Conservation (phyloP, 2,888 invertebrate species). For the Tachina lurida region DNA sequence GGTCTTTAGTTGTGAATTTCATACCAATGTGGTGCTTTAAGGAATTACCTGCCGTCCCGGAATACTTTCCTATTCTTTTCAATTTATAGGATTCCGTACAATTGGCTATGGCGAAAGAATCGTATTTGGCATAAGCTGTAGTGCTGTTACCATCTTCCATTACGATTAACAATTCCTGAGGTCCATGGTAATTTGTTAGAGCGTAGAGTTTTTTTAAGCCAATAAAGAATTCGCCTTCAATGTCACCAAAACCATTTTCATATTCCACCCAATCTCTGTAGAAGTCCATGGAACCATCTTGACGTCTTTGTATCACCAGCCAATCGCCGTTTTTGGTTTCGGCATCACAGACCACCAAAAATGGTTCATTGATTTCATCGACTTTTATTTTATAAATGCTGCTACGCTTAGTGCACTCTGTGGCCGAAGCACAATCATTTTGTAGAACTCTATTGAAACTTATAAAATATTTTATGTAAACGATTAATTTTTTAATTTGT, state of each 20-base stretch:
- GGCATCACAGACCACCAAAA: conserved; percentile 27
- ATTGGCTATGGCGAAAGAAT: conserved; percentile 31
- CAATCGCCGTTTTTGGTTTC: conserved; percentile 38
- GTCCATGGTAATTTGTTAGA: conserved; percentile 27
- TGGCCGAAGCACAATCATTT: conserved; percentile 51
- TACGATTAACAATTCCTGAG: conserved; percentile 30
- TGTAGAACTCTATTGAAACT: conserved; percentile 6
- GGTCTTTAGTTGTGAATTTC: conserved; percentile 46
- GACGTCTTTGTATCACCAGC: conserved; percentile 37
- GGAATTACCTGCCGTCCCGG: conserved; percentile 49
- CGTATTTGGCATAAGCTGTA: conserved; percentile 32
- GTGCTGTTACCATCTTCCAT: conserved; percentile 29
- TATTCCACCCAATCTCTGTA: conserved; percentile 36
- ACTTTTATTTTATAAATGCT: conserved; percentile 42
- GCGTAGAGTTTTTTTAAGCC: conserved; percentile 29
- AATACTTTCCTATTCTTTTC: conserved; percentile 49
- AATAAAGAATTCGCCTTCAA: conserved; percentile 44
- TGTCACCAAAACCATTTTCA: conserved; percentile 41
- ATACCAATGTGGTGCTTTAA: conserved; percentile 19
- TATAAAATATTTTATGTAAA: not conserved
- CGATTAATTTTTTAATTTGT: too few species aligned
- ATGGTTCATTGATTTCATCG: conserved; percentile 19
- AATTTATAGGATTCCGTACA: conserved; percentile 33
- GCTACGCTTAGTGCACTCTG: conserved; percentile 42
- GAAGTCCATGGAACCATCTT: conserved; percentile 40